Conservation (phyloP, 2,888 invertebrate species). For the Eilema depressum region DNA sequence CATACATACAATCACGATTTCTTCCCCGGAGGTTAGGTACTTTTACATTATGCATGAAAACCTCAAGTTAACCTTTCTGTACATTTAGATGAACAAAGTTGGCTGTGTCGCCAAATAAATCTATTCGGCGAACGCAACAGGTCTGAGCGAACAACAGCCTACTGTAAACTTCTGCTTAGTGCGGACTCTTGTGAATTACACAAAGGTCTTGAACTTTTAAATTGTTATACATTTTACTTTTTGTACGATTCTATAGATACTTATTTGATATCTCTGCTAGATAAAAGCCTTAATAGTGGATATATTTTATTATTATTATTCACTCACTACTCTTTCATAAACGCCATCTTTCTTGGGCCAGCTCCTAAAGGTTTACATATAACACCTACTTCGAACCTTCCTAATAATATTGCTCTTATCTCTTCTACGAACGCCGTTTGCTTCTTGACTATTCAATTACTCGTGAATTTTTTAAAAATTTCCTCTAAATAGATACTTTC, state of each 20-base stretch:
- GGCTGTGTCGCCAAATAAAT: constrained; percentile 47
- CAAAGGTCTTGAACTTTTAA: constrained; percentile 13
- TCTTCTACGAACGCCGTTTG: background rate
- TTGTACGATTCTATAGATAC: background rate
- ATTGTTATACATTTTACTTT: background rate
- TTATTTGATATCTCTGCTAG: too few species aligned
- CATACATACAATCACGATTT: background rate
- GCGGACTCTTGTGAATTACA: constrained; percentile 16
- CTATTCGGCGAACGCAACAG: constrained; percentile 47
- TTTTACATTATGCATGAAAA: background rate
- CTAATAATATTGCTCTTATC: background rate
- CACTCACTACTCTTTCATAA: too few species aligned
- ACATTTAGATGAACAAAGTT: constrained; percentile 23
- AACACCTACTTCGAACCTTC: background rate
- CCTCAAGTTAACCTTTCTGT: background rate
- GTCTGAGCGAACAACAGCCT: constrained; percentile 45
- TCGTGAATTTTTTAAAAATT: too few species aligned
- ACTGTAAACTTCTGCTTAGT: constrained; percentile 37
- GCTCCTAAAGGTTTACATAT: too few species aligned
- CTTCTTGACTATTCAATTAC: background rate
- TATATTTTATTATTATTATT: too few species aligned
- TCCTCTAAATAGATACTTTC: too few species aligned
- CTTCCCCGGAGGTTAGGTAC: too few species aligned
- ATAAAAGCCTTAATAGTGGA: background rate
- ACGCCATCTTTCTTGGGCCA: too few species aligned